Percentiles rank a stretch among this genome's conserved stretches.
Conservation (phyloP, 1,140 invertebrate species). For the Bombus balteatus region DNA sequence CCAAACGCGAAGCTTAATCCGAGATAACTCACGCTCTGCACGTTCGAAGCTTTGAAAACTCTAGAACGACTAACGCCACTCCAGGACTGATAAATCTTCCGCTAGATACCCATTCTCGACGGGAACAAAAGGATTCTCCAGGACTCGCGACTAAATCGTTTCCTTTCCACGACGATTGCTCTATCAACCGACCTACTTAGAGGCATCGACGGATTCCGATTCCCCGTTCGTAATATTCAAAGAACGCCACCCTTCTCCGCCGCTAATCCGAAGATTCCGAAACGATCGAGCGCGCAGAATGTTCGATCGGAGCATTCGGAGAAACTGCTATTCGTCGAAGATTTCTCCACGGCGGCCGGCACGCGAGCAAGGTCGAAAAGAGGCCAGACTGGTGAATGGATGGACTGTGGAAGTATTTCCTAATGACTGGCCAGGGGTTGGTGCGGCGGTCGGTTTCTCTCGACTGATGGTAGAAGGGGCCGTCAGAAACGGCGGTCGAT, state of each 20-base stretch:
- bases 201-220: not conserved
- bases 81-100: not conserved
- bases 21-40: not conserved
- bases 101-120: not conserved
- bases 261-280: not conserved
- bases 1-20: not conserved
- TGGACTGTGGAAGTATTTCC: constrained; percentile 73
- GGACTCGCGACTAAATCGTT: not conserved
- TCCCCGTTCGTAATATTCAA: constrained; percentile 4
- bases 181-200: not conserved
- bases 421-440: constrained; percentile 64
- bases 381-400: constrained; percentile 72
- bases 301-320: not conserved
- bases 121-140: not conserved
- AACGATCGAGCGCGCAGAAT: not conserved
- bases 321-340: not conserved
- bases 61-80: not conserved
- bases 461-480: constrained; percentile 4
- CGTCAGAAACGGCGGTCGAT: constrained; percentile 74
- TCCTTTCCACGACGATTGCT: not conserved
- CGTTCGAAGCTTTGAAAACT: not conserved
- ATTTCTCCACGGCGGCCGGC: not conserved
- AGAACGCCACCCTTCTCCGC: not conserved
- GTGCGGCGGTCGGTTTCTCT: constrained; percentile 1
- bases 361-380: constrained; percentile 32